These are phyloP conservation scores for Mesorhabditis sp. DNA, from an alignment of 2,888 invertebrate genomes.

Conservation along the genomic window DNA sequence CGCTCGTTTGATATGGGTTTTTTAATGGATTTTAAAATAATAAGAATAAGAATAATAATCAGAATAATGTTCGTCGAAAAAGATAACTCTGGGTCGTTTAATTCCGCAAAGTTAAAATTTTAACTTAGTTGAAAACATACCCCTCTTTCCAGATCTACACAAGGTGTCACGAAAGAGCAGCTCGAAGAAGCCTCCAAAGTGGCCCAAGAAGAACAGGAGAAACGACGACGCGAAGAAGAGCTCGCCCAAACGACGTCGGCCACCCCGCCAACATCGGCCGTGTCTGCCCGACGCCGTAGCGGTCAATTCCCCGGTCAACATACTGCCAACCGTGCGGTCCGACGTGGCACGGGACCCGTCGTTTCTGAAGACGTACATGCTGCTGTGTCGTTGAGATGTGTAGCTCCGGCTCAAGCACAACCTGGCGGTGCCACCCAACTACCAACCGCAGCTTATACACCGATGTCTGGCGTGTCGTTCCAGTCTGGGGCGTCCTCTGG, in stretches of 20 bases:
- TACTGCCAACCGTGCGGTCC: constrained; percentile 27
- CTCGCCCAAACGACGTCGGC: constrained; percentile 10
- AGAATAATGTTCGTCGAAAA: too few relatives aligned
- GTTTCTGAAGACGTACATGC: constrained; percentile 44
- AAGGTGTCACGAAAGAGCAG: constrained; percentile 49
- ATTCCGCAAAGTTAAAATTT: too few relatives aligned
- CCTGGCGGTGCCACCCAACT: constrained; percentile 6
- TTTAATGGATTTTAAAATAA: too few relatives aligned
- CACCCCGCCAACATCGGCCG: constrained; percentile 9
- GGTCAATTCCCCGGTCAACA: constrained; percentile 17
- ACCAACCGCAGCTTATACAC: constrained; percentile 10
- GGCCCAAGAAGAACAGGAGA: constrained; percentile 27
- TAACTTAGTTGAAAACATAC: too few relatives aligned
- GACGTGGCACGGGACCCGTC: constrained; percentile 54
- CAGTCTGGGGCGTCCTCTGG: neutral
- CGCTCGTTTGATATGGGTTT: too few relatives aligned
- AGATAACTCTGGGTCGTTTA: too few relatives aligned
- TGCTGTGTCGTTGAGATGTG: constrained; percentile 14
- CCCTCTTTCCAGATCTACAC: constrained; percentile 30
- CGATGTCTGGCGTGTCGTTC: constrained; percentile 9
- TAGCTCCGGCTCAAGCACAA: neutral
- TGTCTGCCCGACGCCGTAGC: constrained; percentile 9
- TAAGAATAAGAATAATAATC: too few relatives aligned
- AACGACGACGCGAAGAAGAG: constrained; percentile 12
- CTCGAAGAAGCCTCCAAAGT: constrained; percentile 37